These are phyloP conservation scores for Thermophis baileyi DNA, from an alignment of 2,113 vertebrate genomes.

Conservation along the genomic window DNA sequence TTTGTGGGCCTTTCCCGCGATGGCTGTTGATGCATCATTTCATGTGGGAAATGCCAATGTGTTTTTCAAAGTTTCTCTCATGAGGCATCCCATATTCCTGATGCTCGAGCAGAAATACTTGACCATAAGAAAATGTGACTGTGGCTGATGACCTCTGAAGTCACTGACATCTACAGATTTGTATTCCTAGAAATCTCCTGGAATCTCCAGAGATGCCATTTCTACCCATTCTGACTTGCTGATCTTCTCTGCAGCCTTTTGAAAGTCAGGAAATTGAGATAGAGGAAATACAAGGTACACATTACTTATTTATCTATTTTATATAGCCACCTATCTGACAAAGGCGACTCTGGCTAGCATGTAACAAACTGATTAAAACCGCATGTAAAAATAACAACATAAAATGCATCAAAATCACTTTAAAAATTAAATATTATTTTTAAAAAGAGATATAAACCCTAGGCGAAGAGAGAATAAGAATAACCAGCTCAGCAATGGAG, in stretches of 20 bases:
- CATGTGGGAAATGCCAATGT: background rate
- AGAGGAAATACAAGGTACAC: background rate
- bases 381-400: background rate
- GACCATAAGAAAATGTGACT: background rate
- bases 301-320: background rate
- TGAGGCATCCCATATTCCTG: background rate
- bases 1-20: background rate
- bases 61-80: background rate
- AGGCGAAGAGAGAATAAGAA: background rate
- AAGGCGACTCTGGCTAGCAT: background rate
- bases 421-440: background rate
- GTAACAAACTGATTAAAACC: background rate
- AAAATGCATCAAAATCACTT: background rate
- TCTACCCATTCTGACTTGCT: background rate
- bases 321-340: background rate
- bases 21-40: background rate
- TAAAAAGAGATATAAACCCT: background rate
- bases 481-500: background rate
- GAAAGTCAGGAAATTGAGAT: background rate
- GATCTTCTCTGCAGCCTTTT: background rate
- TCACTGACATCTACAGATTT: background rate
- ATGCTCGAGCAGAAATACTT: background rate
- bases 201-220: background rate
- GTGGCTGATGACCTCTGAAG: background rate
- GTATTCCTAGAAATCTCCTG: background rate